A percentile compares a stretch with the other conserved stretches of the same genome.
phyloP scores from a whole-genome alignment of 2,888 invertebrate genomes.

The Athrips mouffetella region DNA sequence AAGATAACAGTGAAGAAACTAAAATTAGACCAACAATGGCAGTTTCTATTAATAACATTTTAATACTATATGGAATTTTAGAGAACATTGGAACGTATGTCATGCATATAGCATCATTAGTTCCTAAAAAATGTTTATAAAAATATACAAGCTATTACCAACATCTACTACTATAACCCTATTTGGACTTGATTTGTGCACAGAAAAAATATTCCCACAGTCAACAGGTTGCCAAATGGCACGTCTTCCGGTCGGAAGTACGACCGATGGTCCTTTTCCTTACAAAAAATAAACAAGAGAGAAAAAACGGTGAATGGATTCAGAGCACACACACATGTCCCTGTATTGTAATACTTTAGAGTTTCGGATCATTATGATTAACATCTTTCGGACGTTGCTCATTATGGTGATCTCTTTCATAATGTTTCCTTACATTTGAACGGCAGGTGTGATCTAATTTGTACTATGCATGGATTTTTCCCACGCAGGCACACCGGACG shows the following conservation, averaged over 20 bases:
- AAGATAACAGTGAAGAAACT: too few species aligned
- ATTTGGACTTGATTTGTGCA: slow-evolving; percentile 34
- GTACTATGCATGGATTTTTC: slow-evolving; percentile 57
- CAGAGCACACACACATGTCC: slow-evolving; percentile 62
- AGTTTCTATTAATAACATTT: too few species aligned
- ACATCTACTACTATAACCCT: slow-evolving; percentile 42
- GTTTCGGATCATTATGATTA: slow-evolving; percentile 49
- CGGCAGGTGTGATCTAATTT: slow-evolving; percentile 53
- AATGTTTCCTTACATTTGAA: slow-evolving; percentile 25
- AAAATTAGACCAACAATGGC: too few species aligned
- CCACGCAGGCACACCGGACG: slow-evolving; percentile 40
- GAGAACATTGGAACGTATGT: too few species aligned
- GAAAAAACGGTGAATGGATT: slow-evolving; percentile 55
- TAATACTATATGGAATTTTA: too few species aligned
- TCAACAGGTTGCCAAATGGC: slow-evolving; percentile 70
- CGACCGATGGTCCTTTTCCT: slow-evolving; percentile 62
- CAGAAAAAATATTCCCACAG: slow-evolving; percentile 69
- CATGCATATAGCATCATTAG: too few species aligned
- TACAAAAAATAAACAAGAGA: slow-evolving; percentile 35
- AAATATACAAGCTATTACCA: too few species aligned
- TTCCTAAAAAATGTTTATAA: too few species aligned
- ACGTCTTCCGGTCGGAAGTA: slow-evolving; percentile 74
- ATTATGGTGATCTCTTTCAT: slow-evolving; percentile 49
- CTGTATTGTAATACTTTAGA: slow-evolving; percentile 32
- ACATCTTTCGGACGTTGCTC: slow-evolving; percentile 51